A percentile compares a stretch with the other conserved stretches of the same genome.
Conservation (phyloP, 2,888 invertebrate species). For the Zele albiditarsus region DNA sequence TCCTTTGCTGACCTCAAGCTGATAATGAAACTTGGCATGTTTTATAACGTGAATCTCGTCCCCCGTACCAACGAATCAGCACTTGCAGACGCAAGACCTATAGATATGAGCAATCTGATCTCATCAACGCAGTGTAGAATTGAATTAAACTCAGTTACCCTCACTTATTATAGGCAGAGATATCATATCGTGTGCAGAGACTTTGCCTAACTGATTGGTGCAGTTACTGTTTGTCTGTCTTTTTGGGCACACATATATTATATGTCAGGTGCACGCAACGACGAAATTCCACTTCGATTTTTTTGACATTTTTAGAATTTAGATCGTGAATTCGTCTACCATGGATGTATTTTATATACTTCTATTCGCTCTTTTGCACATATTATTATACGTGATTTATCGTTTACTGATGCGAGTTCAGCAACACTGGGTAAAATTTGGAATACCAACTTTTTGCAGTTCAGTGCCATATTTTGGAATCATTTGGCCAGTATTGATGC, state of each 20-base stretch:
- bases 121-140: background rate
- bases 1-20: no score
- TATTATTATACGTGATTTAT: constrained; percentile 2
- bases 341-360: constrained; percentile 3
- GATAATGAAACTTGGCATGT: no score
- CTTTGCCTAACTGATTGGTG: no score
- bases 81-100: background rate
- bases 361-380: background rate
- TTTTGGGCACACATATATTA: no score
- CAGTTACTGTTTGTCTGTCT: no score
- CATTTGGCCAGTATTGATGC: constrained; percentile 39
- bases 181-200: no score
- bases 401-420: background rate
- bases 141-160: background rate
- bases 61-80: no score
- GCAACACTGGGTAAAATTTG: constrained; percentile 51
- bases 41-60: no score
- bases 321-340: background rate
- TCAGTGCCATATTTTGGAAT: constrained; percentile 54
- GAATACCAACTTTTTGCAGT: constrained; percentile 46
- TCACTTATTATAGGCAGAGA: background rate
- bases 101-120: background rate
- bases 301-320: no score
- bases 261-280: no score
- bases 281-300: no score